Base-by-base conservation (phyloP, 1,140 invertebrate species). In the Trichomalopsis sarcophagae region DNA sequence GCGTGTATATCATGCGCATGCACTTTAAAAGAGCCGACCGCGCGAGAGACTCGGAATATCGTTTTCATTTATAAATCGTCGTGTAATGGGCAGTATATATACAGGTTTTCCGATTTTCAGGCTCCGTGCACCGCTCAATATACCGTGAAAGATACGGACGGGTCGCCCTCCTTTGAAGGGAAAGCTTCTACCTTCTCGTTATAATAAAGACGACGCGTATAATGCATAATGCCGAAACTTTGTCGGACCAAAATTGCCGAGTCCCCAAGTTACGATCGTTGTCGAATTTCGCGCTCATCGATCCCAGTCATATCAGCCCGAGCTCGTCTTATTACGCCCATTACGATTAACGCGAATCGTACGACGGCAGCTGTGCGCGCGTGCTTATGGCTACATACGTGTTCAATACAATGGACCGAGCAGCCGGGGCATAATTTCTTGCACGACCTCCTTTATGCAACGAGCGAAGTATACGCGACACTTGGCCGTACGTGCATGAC, bases 11-110 rank as follows among this genome's bases (percentile, higher is more conserved):
- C 10, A 1, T 21, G 55, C 55, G 55, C 17, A 17, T 50, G 21
- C 21, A 62, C 55, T 62, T 62, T 62, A 75, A 82, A 36, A 11
- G 44, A 68, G 73, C 73, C 81, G 73, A 75, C 73, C 17, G 27
- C 73, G 27, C 17, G 27, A 11, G 21, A n/a, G 9, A 33, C 27
- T 40, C 10, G 68, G 80, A 81, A 81, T 81, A 81, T 30, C 40
- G 27, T 62, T 82, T 62, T 82, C 23, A 74, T 82, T 82, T 82
- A 82, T 82, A 47, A 82, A 75, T 62, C 9, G 9, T n/a, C 10
- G 36, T 14, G 14, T 68, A 68, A 40, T 30, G n/a, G 62, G 2
- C 23, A 11, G 30, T 17, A 14, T 33, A 27, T 36, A 74, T 62
- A 62, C 73, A n/a, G 9, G 44, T 27, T 27, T 27, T 76, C 40